Percentiles rank a stretch among this genome's conserved stretches.
These are phyloP conservation scores for Podarcis cretensis DNA, from an alignment of 2,113 vertebrate genomes.

Conservation along the genomic window DNA sequence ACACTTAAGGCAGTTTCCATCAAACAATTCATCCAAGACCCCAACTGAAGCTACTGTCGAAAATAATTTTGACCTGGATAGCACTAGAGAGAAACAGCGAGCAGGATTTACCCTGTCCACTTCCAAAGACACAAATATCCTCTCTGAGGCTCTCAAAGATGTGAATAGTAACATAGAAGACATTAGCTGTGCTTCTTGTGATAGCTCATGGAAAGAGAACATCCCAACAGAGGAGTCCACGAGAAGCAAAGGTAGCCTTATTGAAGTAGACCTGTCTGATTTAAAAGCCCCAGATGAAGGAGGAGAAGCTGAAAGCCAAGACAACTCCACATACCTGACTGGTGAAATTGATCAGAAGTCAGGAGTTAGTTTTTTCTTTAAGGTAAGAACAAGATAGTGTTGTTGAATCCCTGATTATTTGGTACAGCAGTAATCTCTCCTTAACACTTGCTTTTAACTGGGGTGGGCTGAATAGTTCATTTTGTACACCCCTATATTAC, in stretches of 20 bases:
- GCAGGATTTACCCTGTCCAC: conserved; percentile 60
- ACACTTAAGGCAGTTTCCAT: conserved; percentile 72
- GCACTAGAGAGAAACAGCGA: conserved; percentile 81
- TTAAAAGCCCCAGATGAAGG: conserved; percentile 80
- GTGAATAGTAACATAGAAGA: conserved; percentile 65
- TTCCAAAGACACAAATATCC: conserved; percentile 77
- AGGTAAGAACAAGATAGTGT: conserved; percentile 75
- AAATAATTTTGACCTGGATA: conserved; percentile 25
- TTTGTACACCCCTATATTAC: background rate
- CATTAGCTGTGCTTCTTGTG: conserved; percentile 60
- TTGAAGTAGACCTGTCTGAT: conserved; percentile 91
- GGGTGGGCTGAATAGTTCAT: background rate
- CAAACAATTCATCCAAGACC: conserved; percentile 66
- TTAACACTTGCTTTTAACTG: background rate
- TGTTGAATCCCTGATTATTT: background rate
- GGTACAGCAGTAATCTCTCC: background rate
- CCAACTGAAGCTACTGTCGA: conserved; percentile 65
- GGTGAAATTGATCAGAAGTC: conserved; percentile 86
- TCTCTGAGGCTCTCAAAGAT: conserved; percentile 77
- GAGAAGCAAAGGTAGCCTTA: conserved; percentile 84
- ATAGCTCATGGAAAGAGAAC: conserved; percentile 74
- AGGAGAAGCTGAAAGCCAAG: conserved; percentile 67
- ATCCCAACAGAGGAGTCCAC: conserved; percentile 72
- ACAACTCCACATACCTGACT: conserved; percentile 63
- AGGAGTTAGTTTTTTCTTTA: conserved; percentile 94